Percentiles rank a stretch among this genome's conserved stretches.
phyloP scores from a whole-genome alignment of 2,797 vertebrate species.

The Cottoperca gobio region DNA sequence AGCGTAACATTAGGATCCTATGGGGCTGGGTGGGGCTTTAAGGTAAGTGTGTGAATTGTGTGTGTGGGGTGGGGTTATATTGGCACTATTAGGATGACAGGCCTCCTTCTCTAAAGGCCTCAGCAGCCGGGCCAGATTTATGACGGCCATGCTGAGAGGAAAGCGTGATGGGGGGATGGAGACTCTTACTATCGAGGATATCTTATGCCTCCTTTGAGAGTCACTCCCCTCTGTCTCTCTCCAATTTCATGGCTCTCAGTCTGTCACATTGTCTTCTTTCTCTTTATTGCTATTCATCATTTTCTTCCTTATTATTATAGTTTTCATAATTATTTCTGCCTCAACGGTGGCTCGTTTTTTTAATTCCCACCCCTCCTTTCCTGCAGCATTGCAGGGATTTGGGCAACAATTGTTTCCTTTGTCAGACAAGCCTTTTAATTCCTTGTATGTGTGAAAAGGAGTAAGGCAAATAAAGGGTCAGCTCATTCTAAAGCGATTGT shows the following conservation, averaged over 20 bases:
- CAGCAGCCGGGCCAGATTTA: constrained; percentile 69
- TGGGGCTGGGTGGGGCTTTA: constrained; percentile 48
- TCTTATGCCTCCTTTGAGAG: constrained; percentile 70
- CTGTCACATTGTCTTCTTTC: constrained; percentile 36
- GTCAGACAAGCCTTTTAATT: constrained; percentile 46
- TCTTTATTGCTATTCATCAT: constrained; percentile 27
- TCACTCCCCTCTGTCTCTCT: constrained; percentile 36
- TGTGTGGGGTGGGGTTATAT: constrained; percentile 49
- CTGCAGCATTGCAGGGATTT: constrained; percentile 12
- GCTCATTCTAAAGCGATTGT: constrained; percentile 7
- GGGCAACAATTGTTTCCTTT: constrained; percentile 50
- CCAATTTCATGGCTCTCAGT: constrained; percentile 64
- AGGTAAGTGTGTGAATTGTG: constrained; percentile 43
- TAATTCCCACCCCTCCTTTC: neutral
- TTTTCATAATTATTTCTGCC: constrained; percentile 33
- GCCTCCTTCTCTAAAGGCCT: constrained; percentile 66
- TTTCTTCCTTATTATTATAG: constrained; percentile 20
- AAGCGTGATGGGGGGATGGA: constrained; percentile 67
- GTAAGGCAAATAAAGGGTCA: constrained; percentile 12
- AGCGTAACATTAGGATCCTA: constrained; percentile 49
- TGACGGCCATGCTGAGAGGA: constrained; percentile 55
- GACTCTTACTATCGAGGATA: constrained; percentile 60
- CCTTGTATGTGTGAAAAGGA: constrained; percentile 26
- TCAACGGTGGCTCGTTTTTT: neutral
- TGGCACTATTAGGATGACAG: constrained; percentile 58